Conservation (phyloP, 2,797 vertebrate species). For the Sebastes aleutianus region DNA sequence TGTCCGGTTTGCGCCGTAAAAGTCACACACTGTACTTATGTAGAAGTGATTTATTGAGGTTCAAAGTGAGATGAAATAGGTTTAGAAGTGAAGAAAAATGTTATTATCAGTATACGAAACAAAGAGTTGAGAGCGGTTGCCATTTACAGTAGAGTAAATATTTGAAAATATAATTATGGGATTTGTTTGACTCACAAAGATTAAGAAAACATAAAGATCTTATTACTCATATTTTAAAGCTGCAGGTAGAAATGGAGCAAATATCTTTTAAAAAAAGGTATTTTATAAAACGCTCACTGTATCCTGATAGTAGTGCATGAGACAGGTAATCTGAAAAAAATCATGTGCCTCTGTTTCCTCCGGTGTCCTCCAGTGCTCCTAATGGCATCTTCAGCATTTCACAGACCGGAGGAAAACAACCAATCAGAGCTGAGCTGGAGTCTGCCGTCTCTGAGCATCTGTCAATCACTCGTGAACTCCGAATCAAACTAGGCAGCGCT, state of each 20-base stretch:
- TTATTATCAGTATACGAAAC: background rate
- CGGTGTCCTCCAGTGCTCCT: no score
- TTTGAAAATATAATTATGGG: slow-evolving; percentile 27
- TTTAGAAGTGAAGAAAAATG: background rate
- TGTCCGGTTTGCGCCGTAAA: slow-evolving; percentile 9
- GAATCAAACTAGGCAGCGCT: no score
- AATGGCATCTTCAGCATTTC: no score
- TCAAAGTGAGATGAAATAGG: background rate
- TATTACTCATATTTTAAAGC: slow-evolving; percentile 6
- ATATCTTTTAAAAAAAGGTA: no score
- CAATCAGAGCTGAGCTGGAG: no score
- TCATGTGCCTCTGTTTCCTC: no score
- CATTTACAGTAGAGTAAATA: background rate
- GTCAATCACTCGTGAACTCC: fast-evolving
- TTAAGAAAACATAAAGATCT: background rate
- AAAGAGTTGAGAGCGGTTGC: background rate
- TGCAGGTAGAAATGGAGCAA: no score
- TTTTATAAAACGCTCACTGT: no score
- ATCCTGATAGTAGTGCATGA: no score
- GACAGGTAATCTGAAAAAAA: no score
- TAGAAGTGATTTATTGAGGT: background rate
- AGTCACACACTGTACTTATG: slow-evolving; percentile 1
- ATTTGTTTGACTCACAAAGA: slow-evolving; percentile 18
- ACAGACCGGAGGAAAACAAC: no score
- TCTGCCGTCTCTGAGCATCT: no score